Conservation (phyloP, 2,113 vertebrate genomes). For the Hippocampus mohnikei region DNA sequence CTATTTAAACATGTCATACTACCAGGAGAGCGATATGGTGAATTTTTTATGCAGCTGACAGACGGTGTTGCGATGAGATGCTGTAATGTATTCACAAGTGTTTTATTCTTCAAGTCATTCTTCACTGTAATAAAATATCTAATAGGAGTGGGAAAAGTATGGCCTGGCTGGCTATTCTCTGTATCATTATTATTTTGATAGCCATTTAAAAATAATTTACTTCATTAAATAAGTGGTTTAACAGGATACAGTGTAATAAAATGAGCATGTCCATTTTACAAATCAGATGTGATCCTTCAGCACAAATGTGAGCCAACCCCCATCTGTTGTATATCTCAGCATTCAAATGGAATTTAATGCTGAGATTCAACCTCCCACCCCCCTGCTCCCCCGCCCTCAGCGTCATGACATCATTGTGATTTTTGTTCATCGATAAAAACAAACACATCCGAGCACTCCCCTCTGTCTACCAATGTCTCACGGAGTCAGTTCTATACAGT, state of each 20-base stretch:
- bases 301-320: too few species aligned
- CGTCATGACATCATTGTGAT: background rate
- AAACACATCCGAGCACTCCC: background rate
- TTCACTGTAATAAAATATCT: background rate
- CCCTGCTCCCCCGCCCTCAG: background rate
- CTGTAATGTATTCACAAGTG: background rate
- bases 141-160: background rate
- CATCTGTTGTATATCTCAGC: too few species aligned
- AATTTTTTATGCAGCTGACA: background rate
- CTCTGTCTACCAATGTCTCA: constrained; percentile 4
- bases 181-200: too few species aligned
- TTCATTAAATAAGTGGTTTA: too few species aligned
- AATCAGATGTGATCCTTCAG: too few species aligned
- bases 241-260: too few species aligned
- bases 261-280: too few species aligned
- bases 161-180: too few species aligned
- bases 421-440: background rate
- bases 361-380: too few species aligned
- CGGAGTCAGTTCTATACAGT: constrained; percentile 10
- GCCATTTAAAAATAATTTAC: too few species aligned
- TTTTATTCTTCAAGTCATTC: background rate
- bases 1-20: constrained; percentile 6
- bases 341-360: background rate
- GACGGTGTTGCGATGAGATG: background rate
- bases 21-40: background rate